Base-by-base conservation (phyloP, 2,113 vertebrate genomes). In the Panthera uncia region DNA sequence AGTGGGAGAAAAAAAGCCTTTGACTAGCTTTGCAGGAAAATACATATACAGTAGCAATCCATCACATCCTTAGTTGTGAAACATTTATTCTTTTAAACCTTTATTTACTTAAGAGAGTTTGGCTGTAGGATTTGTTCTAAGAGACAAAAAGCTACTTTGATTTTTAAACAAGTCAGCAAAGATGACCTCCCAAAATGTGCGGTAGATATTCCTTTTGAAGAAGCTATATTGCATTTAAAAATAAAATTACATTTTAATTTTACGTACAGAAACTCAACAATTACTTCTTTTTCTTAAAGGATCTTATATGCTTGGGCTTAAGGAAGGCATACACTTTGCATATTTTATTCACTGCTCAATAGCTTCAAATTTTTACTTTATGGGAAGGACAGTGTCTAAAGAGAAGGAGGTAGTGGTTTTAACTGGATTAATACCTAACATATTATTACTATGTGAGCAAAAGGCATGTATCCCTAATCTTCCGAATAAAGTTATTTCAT, bases 1-100 rank as follows among this genome's bases (percentile, higher is more conserved):
- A 98, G 97, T 89, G 65, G 48, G 88, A 52, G 95, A 98, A 97
- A 27, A 2, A 82, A 98, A 97, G 91, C 71, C 85, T 98, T 95
- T 98, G 95, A 98, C 96, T 82, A 95, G 85, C 96, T 98, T 98
- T 97, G 93, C 91, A 98, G 71, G 76, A 91, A 97, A 98, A 95
- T 97, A 68, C 94, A 97, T 71, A 97, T 80, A 97, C 50, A 97
- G 96, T 68, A 98, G 97, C 96, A 98, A 98, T 98, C 95, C 0
- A 36, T 98, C 98, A 96, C 90, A 97, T 66, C 96, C 55, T 50
- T 84, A 50, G 41, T 50, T 98, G 50, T 86, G 95, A 98, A 98
- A 97, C 68, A 96, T 98, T 98, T 96, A 85, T 97, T 97, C 86
- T 97, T 96, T 66, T 83, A 98, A 91, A 57, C 2, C 16, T 96